A percentile compares a stretch with the other conserved stretches of the same genome.
These are phyloP conservation scores for Gryllus bimaculatus DNA, from an alignment of 1,140 invertebrate species.

Conservation along the genomic window DNA sequence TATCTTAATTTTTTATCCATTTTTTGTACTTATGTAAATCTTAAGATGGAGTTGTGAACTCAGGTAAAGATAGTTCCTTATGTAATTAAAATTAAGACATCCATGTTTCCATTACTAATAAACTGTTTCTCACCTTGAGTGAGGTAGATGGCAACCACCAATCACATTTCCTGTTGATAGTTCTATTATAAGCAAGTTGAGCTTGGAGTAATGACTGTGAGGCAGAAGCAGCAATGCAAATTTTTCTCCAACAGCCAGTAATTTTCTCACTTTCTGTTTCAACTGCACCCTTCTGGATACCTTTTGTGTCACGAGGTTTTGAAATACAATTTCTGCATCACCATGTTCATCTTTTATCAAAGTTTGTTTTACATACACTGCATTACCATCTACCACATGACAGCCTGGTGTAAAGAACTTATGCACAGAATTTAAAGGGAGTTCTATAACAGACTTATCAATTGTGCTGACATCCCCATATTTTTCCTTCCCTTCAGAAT, in stretches of 20 bases:
- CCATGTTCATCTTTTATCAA: constrained; percentile 12
- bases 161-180: constrained; percentile 7
- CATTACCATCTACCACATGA: neutral
- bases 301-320: neutral
- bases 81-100: no score
- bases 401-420: constrained; percentile 7
- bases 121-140: neutral
- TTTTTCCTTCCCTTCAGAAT: neutral
- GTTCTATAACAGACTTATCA: constrained; percentile 6
- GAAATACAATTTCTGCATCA: neutral
- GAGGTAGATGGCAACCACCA: constrained; percentile 11
- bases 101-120: no score
- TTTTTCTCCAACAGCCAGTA: constrained; percentile 13
- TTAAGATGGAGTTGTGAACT: no score
- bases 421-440: constrained; percentile 6
- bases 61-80: no score
- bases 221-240: constrained; percentile 8
- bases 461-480: neutral
- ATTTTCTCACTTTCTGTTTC: constrained; percentile 2
- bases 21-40: no score
- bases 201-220: neutral
- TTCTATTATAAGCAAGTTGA: neutral
- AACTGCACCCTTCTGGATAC: neutral
- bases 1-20: no score
- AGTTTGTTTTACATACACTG: neutral